Evolutionary conservation across 2,113 vertebrate species (phyloP).

Genomic region (Delphinapterus leucas): DNA sequence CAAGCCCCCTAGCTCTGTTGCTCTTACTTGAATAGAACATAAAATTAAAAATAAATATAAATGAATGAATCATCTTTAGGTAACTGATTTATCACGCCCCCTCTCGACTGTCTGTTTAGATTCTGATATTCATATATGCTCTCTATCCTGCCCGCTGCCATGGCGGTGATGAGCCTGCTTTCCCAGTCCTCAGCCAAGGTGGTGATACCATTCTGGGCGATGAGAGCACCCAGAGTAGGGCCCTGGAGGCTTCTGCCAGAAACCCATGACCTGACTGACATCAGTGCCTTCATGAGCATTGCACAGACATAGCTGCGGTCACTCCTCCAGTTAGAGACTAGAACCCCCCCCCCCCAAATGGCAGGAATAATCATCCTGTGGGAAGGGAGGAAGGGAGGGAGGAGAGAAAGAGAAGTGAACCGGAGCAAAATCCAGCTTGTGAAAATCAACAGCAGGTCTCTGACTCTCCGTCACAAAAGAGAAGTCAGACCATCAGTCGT

Average conservation of each 20-base stretch:
- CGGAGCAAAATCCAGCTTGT: neutral
- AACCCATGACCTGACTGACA: neutral
- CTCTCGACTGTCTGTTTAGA: neutral
- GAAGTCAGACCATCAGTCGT: neutral
- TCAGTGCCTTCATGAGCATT: neutral
- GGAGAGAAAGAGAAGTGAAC: neutral
- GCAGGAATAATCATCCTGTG: neutral
- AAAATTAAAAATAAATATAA: neutral
- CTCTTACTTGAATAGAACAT: slow-evolving; percentile 27
- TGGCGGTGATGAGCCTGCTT: neutral
- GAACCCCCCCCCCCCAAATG: accelerated
- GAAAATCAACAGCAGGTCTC: neutral
- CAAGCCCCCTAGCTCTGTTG: neutral
- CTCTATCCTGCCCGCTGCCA: neutral
- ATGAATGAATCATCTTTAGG: no score
- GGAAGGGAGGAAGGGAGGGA: no score
- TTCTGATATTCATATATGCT: neutral
- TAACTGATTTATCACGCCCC: neutral
- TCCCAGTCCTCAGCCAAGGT: neutral
- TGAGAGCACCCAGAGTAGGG: neutral
- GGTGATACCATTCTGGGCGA: neutral
- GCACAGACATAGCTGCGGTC: neutral
- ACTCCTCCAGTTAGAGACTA: neutral
- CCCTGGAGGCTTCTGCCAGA: neutral
- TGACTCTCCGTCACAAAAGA: neutral